A percentile compares a stretch with the other conserved stretches of the same genome.
phyloP scores from a whole-genome alignment of 2,113 vertebrate species.

The Vulpes lagopus region DNA sequence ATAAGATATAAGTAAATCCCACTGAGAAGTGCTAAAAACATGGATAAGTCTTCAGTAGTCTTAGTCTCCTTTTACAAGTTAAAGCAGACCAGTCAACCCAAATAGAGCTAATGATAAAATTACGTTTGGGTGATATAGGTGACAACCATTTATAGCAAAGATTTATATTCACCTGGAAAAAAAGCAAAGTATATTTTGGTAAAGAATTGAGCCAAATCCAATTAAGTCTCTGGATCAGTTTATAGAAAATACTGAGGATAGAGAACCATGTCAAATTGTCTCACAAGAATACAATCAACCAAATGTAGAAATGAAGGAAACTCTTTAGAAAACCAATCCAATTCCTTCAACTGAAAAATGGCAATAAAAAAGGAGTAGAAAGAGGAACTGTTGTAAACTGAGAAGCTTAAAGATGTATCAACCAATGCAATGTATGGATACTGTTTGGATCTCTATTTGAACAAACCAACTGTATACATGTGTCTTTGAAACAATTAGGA shows the following conservation, averaged over 20 bases:
- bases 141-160: constrained; percentile 25
- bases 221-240: neutral
- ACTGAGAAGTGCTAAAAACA: neutral
- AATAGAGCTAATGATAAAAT: constrained; percentile 2
- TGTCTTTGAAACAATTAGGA: neutral
- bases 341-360: neutral
- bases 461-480: neutral
- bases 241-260: neutral
- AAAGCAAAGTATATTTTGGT: constrained; percentile 28
- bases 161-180: constrained; percentile 1
- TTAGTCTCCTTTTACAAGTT: constrained; percentile 40
- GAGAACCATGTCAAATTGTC: neutral
- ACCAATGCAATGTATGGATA: neutral
- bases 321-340: neutral
- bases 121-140: neutral
- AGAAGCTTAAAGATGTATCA: neutral
- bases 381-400: neutral
- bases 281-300: neutral
- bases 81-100: neutral
- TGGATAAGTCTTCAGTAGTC: neutral
- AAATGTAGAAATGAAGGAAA: constrained; percentile 1
- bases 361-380: neutral
- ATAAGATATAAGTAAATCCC: constrained; percentile 24
- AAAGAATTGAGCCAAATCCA: constrained; percentile 12
- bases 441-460: neutral